Percentiles rank a stretch among this genome's conserved stretches.
Conservation (phyloP, 2,888 invertebrate species). For the Pseudanteris insignis region DNA sequence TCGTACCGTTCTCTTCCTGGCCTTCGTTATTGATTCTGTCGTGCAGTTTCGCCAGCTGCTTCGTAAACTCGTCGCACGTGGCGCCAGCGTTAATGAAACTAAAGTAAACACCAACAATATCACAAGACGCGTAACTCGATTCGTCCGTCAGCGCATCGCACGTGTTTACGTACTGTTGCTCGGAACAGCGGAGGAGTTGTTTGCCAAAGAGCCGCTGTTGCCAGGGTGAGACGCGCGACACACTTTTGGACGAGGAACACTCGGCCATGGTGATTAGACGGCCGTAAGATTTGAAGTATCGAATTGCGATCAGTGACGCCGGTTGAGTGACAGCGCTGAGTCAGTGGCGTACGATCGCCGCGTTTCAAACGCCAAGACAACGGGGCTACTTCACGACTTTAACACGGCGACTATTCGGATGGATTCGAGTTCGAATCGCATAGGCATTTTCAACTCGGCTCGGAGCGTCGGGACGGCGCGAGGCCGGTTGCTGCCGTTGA, state of each 20-base stretch:
- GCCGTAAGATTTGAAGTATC: too few species aligned
- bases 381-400: too few species aligned
- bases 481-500: not conserved
- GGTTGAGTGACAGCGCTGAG: too few species aligned
- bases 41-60: conserved; percentile 72
- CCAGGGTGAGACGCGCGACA: conserved; percentile 50
- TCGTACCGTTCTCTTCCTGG: conserved; percentile 43
- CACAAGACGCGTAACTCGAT: conserved; percentile 51
- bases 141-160: conserved; percentile 49
- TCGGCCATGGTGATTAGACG: too few species aligned
- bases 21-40: conserved; percentile 53
- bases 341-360: too few species aligned
- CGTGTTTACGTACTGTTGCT: conserved; percentile 49
- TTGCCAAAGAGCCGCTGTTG: conserved; percentile 63
- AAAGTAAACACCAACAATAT: conserved; percentile 74
- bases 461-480: too few species aligned
- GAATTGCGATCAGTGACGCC: too few species aligned
- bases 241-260: conserved; percentile 25
- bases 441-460: too few species aligned
- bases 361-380: too few species aligned
- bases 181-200: conserved; percentile 57
- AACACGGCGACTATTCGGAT: not conserved
- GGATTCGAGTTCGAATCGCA: too few species aligned
- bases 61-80: conserved; percentile 75
- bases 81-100: conserved; percentile 77